phyloP scores from a whole-genome alignment of 2,797 vertebrate genomes.

The Gila robusta region DNA sequence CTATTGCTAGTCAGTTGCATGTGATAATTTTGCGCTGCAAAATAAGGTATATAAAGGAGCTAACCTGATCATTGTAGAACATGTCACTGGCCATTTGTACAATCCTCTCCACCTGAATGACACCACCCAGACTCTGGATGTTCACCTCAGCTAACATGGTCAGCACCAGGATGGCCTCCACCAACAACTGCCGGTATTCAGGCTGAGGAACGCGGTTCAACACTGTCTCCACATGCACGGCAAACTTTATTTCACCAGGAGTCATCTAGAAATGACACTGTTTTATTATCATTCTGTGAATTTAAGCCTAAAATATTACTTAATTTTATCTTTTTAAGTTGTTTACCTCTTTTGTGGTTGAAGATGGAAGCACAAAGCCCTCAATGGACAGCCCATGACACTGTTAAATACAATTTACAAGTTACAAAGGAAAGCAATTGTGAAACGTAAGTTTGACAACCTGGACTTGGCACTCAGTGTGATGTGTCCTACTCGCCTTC shows the following conservation, averaged over 20 bases:
- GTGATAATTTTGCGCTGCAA: neutral
- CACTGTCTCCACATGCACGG: constrained; percentile 93
- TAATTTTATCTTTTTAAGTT: neutral
- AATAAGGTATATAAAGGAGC: neutral
- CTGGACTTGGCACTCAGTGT: neutral
- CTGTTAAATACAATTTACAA: constrained; percentile 73
- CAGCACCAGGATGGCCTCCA: constrained; percentile 95
- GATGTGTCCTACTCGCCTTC: constrained; percentile 79
- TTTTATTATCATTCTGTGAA: neutral
- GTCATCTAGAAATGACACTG: constrained; percentile 85
- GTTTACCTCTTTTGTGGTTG: constrained; percentile 91
- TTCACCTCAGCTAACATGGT: constrained; percentile 94
- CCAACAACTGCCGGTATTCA: constrained; percentile 95
- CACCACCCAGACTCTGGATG: constrained; percentile 86
- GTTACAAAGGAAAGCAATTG: neutral
- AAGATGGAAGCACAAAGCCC: constrained; percentile 91
- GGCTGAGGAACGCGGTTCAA: constrained; percentile 94
- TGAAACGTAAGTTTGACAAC: neutral
- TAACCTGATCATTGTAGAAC: constrained; percentile 93
- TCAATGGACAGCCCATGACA: constrained; percentile 95
- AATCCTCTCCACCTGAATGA: constrained; percentile 94
- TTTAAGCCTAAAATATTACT: neutral
- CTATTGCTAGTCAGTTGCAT: neutral
- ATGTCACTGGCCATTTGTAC: constrained; percentile 90
- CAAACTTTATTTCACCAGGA: constrained; percentile 95